phyloP scores from a whole-genome alignment of 2,797 vertebrate genomes.

The Columba guinea region DNA sequence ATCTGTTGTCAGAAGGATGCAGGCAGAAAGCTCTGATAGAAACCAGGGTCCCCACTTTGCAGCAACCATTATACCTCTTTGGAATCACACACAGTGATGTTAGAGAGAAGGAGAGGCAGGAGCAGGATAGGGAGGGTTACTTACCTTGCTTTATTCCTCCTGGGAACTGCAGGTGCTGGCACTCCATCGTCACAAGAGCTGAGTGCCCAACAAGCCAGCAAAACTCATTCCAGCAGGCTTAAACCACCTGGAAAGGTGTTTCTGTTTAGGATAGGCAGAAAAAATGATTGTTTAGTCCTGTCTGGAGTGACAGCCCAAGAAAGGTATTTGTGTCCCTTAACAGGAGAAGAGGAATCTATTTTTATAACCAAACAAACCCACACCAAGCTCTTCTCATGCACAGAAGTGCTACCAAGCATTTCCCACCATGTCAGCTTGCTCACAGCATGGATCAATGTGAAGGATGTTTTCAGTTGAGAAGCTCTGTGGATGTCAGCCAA shows the following conservation, averaged over 20 bases:
- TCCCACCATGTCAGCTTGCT: background rate
- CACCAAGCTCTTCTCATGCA: background rate
- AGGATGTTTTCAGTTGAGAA: background rate
- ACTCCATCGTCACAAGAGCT: background rate
- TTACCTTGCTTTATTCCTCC: background rate
- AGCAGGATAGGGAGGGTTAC: background rate
- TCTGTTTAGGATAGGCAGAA: background rate
- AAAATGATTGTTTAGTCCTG: background rate
- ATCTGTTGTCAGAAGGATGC: background rate
- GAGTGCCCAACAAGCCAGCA: background rate
- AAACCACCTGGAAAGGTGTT: background rate
- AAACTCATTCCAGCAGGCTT: background rate
- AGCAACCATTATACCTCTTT: background rate
- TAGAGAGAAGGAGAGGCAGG: rapidly evolving
- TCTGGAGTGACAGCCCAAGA: background rate
- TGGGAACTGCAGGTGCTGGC: background rate
- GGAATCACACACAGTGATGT: rapidly evolving
- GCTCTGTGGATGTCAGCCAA: background rate
- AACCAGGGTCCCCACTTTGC: background rate
- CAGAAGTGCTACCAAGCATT: background rate
- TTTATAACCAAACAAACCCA: background rate
- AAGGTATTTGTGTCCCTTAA: background rate
- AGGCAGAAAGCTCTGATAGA: background rate
- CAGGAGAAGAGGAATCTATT: background rate
- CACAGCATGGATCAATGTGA: background rate